Evolutionary conservation across 2,888 invertebrate species (phyloP).

Genomic region (Pterostichus niger): DNA sequence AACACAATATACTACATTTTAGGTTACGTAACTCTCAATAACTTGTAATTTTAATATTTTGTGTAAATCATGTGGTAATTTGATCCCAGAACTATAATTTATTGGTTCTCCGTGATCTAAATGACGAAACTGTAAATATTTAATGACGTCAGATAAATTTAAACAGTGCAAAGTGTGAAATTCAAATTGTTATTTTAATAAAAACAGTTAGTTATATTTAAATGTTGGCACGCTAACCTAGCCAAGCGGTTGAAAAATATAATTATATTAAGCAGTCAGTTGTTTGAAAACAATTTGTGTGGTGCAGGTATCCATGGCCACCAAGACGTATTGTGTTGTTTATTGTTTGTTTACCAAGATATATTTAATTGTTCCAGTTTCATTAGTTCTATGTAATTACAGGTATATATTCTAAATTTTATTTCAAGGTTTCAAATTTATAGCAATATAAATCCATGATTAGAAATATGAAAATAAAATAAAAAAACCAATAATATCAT

Average conservation of each 20-base stretch:
- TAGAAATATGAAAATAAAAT: too few species aligned
- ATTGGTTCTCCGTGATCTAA: neutral
- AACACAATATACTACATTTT: too few species aligned
- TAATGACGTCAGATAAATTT: conserved; percentile 4
- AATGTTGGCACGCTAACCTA: conserved; percentile 41
- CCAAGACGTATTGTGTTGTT: conserved; percentile 3
- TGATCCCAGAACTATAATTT: neutral
- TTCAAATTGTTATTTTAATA: conserved; percentile 29
- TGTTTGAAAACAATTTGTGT: conserved; percentile 39
- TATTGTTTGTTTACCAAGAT: conserved; percentile 29
- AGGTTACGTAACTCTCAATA: too few species aligned
- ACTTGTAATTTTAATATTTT: too few species aligned
- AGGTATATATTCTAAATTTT: conserved; percentile 5
- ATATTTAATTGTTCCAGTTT: conserved; percentile 29
- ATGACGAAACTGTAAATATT: conserved; percentile 13
- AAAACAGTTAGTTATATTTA: conserved; percentile 51
- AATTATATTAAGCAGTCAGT: conserved; percentile 48
- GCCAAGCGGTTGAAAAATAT: conserved; percentile 41
- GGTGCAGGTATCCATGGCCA: neutral
- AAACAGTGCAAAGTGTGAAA: conserved; percentile 18
- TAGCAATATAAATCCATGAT: neutral
- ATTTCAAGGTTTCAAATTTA: conserved; percentile 20
- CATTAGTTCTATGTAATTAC: neutral
- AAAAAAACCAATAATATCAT: too few species aligned
- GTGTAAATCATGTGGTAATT: too few species aligned